Percentiles rank a stretch among this genome's conserved stretches.
Conservation (phyloP, 2,797 vertebrate genomes). For the Harpagifer antarcticus region DNA sequence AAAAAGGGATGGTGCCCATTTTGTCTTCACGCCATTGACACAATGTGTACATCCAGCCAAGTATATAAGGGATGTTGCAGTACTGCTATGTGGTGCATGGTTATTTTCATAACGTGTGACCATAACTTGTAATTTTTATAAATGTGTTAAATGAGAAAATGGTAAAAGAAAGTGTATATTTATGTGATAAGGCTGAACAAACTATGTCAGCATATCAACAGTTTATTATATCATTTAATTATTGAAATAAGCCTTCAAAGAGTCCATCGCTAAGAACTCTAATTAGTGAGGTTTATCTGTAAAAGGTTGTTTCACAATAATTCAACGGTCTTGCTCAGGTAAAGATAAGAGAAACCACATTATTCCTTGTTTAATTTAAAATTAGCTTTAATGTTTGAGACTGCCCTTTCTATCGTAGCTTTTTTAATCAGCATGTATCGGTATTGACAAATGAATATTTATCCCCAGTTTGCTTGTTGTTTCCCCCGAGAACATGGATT, state of each 20-base stretch:
- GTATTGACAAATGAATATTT: conserved; percentile 62
- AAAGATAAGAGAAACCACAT: background rate
- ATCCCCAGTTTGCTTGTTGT: conserved; percentile 76
- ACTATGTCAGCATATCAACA: background rate
- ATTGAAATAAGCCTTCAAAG: no score
- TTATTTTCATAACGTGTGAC: conserved; percentile 3
- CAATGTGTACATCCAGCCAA: background rate
- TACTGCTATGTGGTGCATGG: background rate
- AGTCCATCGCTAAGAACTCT: no score
- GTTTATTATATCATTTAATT: background rate
- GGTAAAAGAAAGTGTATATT: background rate
- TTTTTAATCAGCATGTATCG: conserved; percentile 42
- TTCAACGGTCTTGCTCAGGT: background rate
- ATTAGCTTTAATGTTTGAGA: conserved; percentile 12
- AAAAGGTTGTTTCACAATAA: no score
- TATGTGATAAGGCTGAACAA: background rate
- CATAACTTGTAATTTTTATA: background rate
- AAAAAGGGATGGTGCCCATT: background rate
- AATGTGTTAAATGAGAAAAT: background rate
- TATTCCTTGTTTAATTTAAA: background rate
- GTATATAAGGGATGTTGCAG: background rate
- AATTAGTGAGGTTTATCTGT: no score
- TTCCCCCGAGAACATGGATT: conserved; percentile 72
- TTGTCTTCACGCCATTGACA: background rate
- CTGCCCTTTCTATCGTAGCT: background rate